phyloP scores from a whole-genome alignment of 2,888 invertebrate species.

The Limnephilus rhombicus region DNA sequence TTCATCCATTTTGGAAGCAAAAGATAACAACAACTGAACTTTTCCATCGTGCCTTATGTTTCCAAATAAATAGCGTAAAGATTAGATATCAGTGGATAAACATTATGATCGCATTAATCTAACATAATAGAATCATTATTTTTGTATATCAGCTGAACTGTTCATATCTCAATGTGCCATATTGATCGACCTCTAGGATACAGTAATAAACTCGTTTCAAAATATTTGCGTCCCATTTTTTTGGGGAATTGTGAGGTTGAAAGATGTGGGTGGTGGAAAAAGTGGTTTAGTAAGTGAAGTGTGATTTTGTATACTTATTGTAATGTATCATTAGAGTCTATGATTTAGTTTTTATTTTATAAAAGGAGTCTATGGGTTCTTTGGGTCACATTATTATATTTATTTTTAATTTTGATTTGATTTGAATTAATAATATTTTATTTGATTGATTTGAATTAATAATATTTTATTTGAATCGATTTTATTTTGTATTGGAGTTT shows the following conservation, averaged over 20 bases:
- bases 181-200: neutral
- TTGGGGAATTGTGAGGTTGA: neutral
- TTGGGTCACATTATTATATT: too few relatives aligned
- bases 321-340: too few relatives aligned
- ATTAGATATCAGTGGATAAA: neutral
- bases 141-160: neutral
- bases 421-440: too few relatives aligned
- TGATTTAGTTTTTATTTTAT: too few relatives aligned
- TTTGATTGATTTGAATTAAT: too few relatives aligned
- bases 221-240: neutral
- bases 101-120: neutral
- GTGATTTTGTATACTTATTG: too few relatives aligned
- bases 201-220: neutral
- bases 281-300: neutral
- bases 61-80: neutral
- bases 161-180: neutral
- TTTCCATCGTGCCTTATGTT: neutral
- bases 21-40: neutral
- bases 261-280: neutral
- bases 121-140: neutral
- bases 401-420: too few relatives aligned
- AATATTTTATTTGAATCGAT: too few relatives aligned
- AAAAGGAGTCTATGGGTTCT: too few relatives aligned
- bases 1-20: too few relatives aligned
- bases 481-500: too few relatives aligned